These are phyloP conservation scores for Subanguina moxae DNA, from an alignment of 1,140 invertebrate species.

Conservation along the genomic window DNA sequence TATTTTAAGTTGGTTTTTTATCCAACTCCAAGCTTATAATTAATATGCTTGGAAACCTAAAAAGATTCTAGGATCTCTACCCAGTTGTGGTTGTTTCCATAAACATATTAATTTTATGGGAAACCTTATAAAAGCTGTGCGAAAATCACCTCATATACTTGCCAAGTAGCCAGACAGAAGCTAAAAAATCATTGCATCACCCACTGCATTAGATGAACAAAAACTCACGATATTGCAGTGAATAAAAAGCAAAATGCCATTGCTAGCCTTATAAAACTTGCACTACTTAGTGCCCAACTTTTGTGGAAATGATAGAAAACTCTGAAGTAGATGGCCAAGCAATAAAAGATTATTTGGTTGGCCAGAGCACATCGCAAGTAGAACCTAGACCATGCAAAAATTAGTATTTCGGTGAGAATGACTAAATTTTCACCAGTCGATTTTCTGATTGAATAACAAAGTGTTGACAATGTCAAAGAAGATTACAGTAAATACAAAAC, in stretches of 20 bases:
- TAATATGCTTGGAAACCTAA: too few relatives aligned
- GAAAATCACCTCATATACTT: constrained; percentile 21
- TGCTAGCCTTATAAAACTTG: background rate
- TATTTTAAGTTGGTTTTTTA: too few relatives aligned
- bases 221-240: constrained; percentile 2
- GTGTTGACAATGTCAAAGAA: constrained; percentile 34
- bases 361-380: constrained; percentile 9
- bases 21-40: too few relatives aligned
- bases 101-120: too few relatives aligned
- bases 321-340: background rate
- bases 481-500: constrained; percentile 18
- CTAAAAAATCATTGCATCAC: constrained; percentile 15
- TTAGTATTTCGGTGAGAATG: constrained; percentile 10
- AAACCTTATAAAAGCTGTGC: too few relatives aligned
- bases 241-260: constrained; percentile 1
- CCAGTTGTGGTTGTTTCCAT: too few relatives aligned
- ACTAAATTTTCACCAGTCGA: constrained; percentile 33
- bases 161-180: constrained; percentile 36
- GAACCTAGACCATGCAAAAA: constrained; percentile 8
- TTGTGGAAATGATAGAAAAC: constrained; percentile 3
- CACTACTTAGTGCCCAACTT: background rate
- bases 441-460: constrained; percentile 20
- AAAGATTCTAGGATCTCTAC: too few relatives aligned
- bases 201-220: background rate
- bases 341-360: background rate